Conservation (phyloP, 2,888 invertebrate genomes). For the Onthophagus sagittarius region DNA sequence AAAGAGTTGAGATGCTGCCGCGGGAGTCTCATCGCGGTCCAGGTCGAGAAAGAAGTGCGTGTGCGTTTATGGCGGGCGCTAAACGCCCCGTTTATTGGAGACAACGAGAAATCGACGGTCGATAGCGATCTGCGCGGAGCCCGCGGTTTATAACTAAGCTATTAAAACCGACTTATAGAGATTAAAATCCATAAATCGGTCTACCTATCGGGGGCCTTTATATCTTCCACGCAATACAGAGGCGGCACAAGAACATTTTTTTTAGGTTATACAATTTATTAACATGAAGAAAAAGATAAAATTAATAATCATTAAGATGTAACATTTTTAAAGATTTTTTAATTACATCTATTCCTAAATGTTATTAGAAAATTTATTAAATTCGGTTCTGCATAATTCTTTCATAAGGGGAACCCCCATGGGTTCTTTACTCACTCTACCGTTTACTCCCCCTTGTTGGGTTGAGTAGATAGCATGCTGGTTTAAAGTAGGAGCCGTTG, state of each 20-base stretch:
- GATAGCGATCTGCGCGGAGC: conserved; percentile 20
- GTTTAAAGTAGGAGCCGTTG: conserved; percentile 15
- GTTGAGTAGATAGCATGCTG: not conserved
- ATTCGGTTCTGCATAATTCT: not conserved
- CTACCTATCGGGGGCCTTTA: conserved; percentile 27
- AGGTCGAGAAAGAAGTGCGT: not conserved
- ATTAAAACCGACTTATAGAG: conserved; percentile 27
- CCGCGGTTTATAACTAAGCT: conserved; percentile 23
- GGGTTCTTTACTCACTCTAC: not conserved
- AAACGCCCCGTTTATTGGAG: conserved; percentile 3
- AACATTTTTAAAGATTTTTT: too few relatives aligned
- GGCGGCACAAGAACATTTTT: not conserved
- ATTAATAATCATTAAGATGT: too few relatives aligned
- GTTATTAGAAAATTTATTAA: not conserved
- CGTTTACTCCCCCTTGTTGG: not conserved
- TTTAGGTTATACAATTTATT: not conserved
- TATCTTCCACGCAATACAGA: conserved; percentile 26
- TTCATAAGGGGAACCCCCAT: not conserved
- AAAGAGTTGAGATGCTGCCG: not conserved
- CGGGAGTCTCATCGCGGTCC: not conserved
- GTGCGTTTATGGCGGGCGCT: not conserved
- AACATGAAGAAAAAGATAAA: not conserved
- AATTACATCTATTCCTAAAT: too few relatives aligned
- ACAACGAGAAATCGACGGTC: conserved; percentile 13
- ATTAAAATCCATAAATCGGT: conserved; percentile 31